Conservation (phyloP, 2,888 invertebrate species). For the Cataglyphis altisquamis region DNA sequence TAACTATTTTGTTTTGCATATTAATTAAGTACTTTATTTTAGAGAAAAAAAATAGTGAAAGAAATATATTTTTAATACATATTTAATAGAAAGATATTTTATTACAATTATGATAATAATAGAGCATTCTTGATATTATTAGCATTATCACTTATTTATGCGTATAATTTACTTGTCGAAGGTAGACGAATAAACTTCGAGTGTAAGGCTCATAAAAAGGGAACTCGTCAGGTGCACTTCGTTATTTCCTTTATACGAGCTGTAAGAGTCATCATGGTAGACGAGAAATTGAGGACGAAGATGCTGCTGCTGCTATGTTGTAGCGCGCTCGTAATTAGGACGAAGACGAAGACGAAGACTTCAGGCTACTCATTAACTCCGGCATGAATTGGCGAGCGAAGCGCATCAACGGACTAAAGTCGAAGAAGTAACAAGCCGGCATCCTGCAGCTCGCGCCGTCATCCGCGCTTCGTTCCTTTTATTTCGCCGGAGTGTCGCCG, state of each 20-base stretch:
- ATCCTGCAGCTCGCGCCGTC: conserved; percentile 19
- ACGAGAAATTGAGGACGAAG: conserved; percentile 48
- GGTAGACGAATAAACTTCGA: conserved; percentile 5
- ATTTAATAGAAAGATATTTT: background rate
- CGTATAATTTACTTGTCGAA: conserved; percentile 26
- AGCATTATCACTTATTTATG: background rate
- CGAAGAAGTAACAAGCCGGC: conserved; percentile 56
- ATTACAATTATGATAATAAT: background rate
- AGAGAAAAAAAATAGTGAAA: background rate
- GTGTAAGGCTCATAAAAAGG: conserved; percentile 26
- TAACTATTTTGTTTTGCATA: background rate
- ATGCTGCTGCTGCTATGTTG: conserved; percentile 35
- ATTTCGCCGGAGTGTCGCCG: conserved; percentile 78
- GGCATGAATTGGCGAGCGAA: conserved; percentile 42
- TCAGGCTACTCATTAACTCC: conserved; percentile 52
- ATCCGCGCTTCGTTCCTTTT: conserved; percentile 67
- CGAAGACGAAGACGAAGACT: conserved; percentile 45
- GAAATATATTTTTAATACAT: background rate
- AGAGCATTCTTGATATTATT: background rate
- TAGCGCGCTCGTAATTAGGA: conserved; percentile 49
- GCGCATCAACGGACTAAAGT: conserved; percentile 36
- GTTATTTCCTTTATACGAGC: conserved; percentile 40
- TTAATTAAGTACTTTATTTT: background rate
- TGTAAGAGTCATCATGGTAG: conserved; percentile 40
- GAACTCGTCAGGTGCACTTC: conserved; percentile 16